Evolutionary conservation across 2,113 vertebrate genomes (phyloP).

Genomic region (Brevimyrus niger): DNA sequence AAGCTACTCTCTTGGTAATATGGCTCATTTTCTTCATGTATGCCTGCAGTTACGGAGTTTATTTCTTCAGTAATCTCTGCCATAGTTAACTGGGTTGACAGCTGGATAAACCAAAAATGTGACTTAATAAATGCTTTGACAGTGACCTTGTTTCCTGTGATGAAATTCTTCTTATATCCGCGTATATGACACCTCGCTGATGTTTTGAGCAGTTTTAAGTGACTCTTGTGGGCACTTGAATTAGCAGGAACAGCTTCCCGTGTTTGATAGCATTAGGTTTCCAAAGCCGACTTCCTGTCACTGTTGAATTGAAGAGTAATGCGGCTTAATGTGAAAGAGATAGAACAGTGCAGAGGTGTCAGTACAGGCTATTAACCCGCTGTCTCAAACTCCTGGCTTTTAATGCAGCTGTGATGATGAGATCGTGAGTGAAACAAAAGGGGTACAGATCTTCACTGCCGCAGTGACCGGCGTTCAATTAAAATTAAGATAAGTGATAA

Average conservation of each 20-base stretch:
- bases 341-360: background rate
- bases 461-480: background rate
- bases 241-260: background rate
- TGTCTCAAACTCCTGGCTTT: background rate
- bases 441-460: background rate
- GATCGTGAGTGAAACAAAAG: background rate
- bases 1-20: background rate
- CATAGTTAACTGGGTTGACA: conserved; percentile 3
- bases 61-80: background rate
- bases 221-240: background rate
- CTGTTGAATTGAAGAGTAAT: background rate
- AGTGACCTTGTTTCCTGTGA: background rate
- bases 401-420: background rate
- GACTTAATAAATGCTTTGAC: background rate
- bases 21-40: background rate
- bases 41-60: background rate
- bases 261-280: background rate
- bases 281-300: background rate
- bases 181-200: background rate
- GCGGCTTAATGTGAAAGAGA: background rate
- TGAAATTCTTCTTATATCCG: background rate
- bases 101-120: background rate
- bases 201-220: background rate
- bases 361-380: background rate
- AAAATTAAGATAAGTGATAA: background rate